Conservation (phyloP, 1,140 invertebrate genomes). For the Panagrolaimus sp. region DNA sequence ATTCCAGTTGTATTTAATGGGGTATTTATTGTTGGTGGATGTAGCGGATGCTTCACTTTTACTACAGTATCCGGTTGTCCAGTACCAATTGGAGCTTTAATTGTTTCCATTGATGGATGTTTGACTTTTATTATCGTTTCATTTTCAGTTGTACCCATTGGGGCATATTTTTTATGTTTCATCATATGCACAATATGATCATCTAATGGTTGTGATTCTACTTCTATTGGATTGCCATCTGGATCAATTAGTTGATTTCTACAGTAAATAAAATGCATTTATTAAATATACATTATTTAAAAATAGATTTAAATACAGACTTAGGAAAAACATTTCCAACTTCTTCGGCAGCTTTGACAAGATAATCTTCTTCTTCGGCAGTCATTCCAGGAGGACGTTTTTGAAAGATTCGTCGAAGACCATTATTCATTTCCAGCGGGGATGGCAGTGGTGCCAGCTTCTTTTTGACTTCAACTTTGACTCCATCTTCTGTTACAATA, state of each 20-base stretch:
- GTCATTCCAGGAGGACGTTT: slow-evolving; percentile 20
- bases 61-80: no score
- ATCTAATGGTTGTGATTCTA: slow-evolving; percentile 9
- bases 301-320: background rate
- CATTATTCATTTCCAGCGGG: background rate
- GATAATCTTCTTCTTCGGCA: slow-evolving; percentile 43
- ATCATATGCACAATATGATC: background rate
- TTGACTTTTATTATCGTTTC: background rate
- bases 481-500: slow-evolving; percentile 1
- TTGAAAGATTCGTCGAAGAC: background rate
- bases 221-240: background rate
- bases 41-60: background rate
- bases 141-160: slow-evolving; percentile 33
- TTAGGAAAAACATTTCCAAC: slow-evolving; percentile 36
- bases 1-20: background rate
- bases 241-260: background rate
- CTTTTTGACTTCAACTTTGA: slow-evolving; percentile 9
- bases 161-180: slow-evolving; percentile 21
- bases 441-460: background rate
- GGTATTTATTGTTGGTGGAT: background rate
- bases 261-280: background rate
- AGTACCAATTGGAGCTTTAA: no score
- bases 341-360: slow-evolving; percentile 48
- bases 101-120: no score
- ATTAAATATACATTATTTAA: slow-evolving; percentile 17